Percentiles rank a stretch among this genome's conserved stretches.
These are phyloP conservation scores for Prionailurus viverrinus DNA, from an alignment of 2,113 vertebrate genomes.

Conservation along the genomic window DNA sequence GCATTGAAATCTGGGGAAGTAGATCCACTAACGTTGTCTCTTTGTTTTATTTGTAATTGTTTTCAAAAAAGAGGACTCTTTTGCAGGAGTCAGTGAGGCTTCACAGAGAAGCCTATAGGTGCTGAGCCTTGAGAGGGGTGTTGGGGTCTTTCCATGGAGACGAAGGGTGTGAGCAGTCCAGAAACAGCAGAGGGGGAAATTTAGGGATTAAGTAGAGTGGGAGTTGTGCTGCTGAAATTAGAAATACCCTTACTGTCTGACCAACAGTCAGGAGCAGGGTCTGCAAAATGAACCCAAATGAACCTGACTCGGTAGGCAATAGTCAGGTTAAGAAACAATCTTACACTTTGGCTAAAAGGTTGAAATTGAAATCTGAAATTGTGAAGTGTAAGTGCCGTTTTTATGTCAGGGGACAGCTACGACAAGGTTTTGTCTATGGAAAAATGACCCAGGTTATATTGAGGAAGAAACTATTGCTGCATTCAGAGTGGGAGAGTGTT, in stretches of 20 bases:
- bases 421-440: neutral
- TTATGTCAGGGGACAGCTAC: neutral
- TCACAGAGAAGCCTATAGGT: too few species aligned
- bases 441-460: neutral
- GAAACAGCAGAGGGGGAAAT: neutral
- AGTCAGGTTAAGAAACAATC: neutral
- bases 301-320: neutral
- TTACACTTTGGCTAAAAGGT: neutral
- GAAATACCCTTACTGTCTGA: neutral
- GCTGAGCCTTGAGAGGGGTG: neutral
- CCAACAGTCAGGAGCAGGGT: too few species aligned
- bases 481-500: neutral
- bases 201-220: neutral
- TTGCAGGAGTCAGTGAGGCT: too few species aligned
- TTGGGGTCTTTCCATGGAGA: neutral
- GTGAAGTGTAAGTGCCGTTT: neutral
- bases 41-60: neutral
- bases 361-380: neutral
- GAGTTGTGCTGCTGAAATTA: neutral
- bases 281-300: neutral
- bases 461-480: neutral
- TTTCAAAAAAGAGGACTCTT: neutral
- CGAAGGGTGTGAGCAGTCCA: neutral
- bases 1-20: too few species aligned
- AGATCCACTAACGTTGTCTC: too few species aligned